Conservation (phyloP, 1,140 invertebrate species). For the Planococcus citri region DNA sequence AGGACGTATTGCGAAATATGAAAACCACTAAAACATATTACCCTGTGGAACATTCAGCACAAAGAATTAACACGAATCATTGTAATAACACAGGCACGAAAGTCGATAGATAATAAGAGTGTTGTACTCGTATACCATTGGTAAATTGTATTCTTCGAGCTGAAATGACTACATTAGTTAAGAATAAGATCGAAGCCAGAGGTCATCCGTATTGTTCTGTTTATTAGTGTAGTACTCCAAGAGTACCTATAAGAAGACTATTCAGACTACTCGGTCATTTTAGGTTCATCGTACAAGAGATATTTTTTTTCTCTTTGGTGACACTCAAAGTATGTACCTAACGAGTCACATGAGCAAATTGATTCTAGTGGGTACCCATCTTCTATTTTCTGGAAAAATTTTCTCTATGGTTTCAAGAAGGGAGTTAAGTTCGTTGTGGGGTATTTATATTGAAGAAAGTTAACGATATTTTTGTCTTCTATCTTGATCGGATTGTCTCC, state of each 20-base stretch:
- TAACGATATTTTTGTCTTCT: background rate
- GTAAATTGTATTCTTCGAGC: background rate
- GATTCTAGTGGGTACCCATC: too few relatives aligned
- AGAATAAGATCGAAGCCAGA: slow-evolving; percentile 15
- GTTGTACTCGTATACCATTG: background rate
- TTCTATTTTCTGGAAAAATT: too few relatives aligned
- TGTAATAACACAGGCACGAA: slow-evolving; percentile 10
- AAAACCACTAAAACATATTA: background rate
- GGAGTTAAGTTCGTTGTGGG: too few relatives aligned
- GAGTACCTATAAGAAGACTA: background rate
- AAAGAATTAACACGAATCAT: background rate
- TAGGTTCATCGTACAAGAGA: background rate
- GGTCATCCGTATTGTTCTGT: slow-evolving; percentile 14
- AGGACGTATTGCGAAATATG: background rate
- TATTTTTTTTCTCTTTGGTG: background rate
- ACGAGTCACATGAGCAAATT: too few relatives aligned
- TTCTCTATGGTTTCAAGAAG: too few relatives aligned
- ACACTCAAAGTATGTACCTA: background rate
- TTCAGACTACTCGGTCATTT: slow-evolving; percentile 13
- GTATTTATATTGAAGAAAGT: too few relatives aligned
- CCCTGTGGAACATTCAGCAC: background rate
- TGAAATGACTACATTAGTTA: slow-evolving; percentile 12
- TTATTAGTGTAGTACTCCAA: too few relatives aligned
- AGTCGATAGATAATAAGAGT: slow-evolving; percentile 8
- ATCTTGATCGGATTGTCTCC: background rate